Evolutionary conservation across 2,113 vertebrate genomes (phyloP).

Genomic region (Glaucidium brasilianum): DNA sequence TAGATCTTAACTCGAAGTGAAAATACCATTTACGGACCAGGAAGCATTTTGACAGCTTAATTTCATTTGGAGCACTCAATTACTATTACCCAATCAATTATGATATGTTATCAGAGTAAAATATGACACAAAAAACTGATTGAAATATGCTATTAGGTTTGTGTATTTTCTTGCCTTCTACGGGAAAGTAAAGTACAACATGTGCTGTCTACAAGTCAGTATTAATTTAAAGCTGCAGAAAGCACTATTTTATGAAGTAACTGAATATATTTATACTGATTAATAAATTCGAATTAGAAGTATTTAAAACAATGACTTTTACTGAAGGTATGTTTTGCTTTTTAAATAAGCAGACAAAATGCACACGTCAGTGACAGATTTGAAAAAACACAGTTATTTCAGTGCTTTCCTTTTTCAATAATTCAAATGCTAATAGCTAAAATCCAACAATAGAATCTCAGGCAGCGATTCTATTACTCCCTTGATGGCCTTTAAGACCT

Average conservation of each 20-base stretch:
- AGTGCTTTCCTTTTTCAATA: conserved; percentile 16
- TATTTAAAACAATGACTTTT: neutral
- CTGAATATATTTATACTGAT: neutral
- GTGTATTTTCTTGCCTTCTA: neutral
- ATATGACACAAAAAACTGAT: neutral
- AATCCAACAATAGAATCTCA: conserved; percentile 13
- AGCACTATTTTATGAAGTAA: neutral
- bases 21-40: neutral
- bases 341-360: conserved; percentile 5
- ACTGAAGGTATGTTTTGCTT: neutral
- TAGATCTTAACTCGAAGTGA: neutral
- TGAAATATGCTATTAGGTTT: neutral
- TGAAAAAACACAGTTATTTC: neutral
- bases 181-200: neutral
- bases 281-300: neutral
- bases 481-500: conserved; percentile 33
- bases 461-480: conserved; percentile 24
- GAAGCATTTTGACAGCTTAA: neutral
- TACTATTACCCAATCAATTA: neutral
- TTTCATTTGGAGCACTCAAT: neutral
- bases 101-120: neutral
- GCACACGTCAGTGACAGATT: neutral
- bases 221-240: neutral
- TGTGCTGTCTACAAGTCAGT: neutral
- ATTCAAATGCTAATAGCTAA: conserved; percentile 42